Conservation (phyloP, 2,113 vertebrate species). For the Pteruthius melanotis region DNA sequence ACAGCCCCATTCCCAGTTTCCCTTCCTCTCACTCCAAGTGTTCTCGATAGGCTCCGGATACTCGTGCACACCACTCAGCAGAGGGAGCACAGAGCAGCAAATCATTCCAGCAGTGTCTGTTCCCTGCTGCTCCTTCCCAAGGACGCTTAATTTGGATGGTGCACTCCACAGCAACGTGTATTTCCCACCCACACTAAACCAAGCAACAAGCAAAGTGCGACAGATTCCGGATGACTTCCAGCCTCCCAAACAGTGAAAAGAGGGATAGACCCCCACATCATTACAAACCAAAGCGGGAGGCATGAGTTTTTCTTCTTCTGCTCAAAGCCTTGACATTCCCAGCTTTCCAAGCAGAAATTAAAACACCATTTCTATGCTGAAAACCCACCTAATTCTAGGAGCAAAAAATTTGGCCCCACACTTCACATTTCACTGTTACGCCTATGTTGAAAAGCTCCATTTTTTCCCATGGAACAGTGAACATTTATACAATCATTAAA, state of each 20-base stretch:
- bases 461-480: constrained; percentile 71
- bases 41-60: not conserved
- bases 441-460: not conserved
- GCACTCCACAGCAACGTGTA: not conserved
- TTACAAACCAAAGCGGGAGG: not conserved
- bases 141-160: not conserved
- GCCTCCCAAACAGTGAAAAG: not conserved
- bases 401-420: not conserved
- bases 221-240: not conserved
- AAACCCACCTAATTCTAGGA: not conserved
- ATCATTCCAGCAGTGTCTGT: not conserved
- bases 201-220: not conserved
- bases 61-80: not conserved
- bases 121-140: not conserved
- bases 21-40: not conserved
- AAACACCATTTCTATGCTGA: not conserved
- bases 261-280: not conserved
- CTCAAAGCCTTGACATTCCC: not conserved
- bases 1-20: not conserved
- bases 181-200: not conserved
- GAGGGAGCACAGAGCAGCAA: not conserved
- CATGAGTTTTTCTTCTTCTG: not conserved
- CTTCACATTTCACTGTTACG: not conserved
- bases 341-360: not conserved
- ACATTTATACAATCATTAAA: constrained; percentile 81